Percentiles rank a stretch among this genome's conserved stretches.
Conservation (phyloP, 2,888 invertebrate genomes). For the Drosophila kokeensis region DNA sequence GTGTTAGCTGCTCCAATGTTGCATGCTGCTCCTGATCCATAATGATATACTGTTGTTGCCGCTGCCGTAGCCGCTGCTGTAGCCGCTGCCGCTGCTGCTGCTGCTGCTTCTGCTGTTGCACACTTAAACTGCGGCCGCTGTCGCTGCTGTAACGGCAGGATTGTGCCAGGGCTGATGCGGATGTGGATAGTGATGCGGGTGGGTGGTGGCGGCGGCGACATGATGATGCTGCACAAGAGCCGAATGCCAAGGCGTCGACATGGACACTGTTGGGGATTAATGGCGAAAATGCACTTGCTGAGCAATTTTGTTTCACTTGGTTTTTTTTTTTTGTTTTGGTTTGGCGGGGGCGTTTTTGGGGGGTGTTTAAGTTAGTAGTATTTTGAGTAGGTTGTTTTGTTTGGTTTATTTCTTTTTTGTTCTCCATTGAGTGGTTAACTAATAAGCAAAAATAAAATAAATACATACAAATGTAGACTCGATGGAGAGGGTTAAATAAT, state of each 20-base stretch:
- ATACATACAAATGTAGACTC: not conserved
- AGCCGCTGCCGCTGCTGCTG: constrained; percentile 79
- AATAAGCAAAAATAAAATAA: not conserved
- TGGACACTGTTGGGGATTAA: constrained; percentile 84
- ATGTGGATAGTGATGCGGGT: constrained; percentile 84
- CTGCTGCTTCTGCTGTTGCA: constrained; percentile 32
- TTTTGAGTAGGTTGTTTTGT: constrained; percentile 16
- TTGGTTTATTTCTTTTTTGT: constrained; percentile 6
- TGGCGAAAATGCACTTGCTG: constrained; percentile 85
- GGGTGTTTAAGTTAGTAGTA: constrained; percentile 8
- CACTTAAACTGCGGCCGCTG: constrained; percentile 82
- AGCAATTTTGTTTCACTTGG: constrained; percentile 75
- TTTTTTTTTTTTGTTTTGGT: not conserved
- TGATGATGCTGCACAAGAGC: constrained; percentile 85
- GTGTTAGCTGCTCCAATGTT: constrained; percentile 19
- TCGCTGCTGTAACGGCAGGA: constrained; percentile 83
- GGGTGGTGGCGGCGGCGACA: constrained; percentile 36
- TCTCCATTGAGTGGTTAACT: constrained; percentile 13
- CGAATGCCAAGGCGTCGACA: constrained; percentile 85
- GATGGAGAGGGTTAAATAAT: not conserved
- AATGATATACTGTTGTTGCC: constrained; percentile 2
- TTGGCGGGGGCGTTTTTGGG: not conserved
- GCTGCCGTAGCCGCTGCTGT: constrained; percentile 56
- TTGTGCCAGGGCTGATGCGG: constrained; percentile 85
- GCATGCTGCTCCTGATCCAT: constrained; percentile 10